Evolutionary conservation across 2,797 vertebrate species (phyloP), one percentile per base, ranked within the genome.

Genomic region (Mormyrops attenuatus): DNA sequence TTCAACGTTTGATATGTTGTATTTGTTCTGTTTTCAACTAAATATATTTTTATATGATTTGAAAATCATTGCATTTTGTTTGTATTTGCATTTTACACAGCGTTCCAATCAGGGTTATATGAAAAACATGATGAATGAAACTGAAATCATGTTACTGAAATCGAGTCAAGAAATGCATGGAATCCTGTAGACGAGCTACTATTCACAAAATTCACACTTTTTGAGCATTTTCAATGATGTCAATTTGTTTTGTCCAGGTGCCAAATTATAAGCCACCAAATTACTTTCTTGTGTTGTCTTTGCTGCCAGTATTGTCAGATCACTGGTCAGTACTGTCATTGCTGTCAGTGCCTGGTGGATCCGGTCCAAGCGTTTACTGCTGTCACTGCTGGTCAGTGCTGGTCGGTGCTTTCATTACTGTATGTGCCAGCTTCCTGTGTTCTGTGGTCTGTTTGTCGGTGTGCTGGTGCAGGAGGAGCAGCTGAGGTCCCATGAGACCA

Each of bases 401-500:
- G 26, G 85, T 34, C 53, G 17, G 52, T 60, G 53, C n/a, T 52
- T 5, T 52, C 69, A 87, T 30, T 44, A 13, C n/a, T 26, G 30
- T 52, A 0, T 3, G 17, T 53, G 17, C 3, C 17, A 13, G 26
- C 84, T 5, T 30, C 47, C 38, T 73, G 17, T 57, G 26, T 38
- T 73, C 44, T 41, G 47, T 53, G 34, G 60, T 66, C 80, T 34
- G 22, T 49, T 22, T 30, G 22, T 41, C 2, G 8, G 80, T 93
- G 89, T 89, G 91, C 94, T 93, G 94, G 92, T 92, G 89, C 93
- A 99, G 98, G 97, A 98, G 94, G 97, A 98, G 91, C 98, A 99
- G 95, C 95, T 99, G 94, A 96, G 95, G 93, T 98, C 98, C 92
- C 98, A 99, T 89, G 98, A 99, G 96, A 97, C 94, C 94, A 99